A percentile compares a stretch with the other conserved stretches of the same genome.
phyloP scores from a whole-genome alignment of 2,797 vertebrate genomes.

The Distichodus sexfasciatus region DNA sequence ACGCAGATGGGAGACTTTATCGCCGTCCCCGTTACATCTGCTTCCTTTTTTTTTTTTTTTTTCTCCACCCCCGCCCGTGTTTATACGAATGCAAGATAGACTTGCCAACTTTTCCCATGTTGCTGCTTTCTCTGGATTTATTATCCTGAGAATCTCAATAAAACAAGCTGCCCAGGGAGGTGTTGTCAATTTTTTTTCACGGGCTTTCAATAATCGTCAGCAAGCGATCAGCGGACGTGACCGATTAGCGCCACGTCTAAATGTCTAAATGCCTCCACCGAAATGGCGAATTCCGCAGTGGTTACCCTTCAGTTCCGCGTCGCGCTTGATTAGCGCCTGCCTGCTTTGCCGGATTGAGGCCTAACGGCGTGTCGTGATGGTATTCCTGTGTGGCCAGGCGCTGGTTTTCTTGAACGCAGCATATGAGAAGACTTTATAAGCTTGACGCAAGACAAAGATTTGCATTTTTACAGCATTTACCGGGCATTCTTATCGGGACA shows the following conservation, averaged over 20 bases:
- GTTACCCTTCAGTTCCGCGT: constrained; percentile 46
- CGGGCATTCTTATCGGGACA: no score
- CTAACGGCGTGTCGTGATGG: background rate
- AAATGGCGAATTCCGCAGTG: constrained; percentile 43
- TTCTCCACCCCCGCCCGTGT: no score
- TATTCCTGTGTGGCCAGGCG: background rate
- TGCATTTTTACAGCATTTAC: no score
- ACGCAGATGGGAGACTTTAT: constrained; percentile 49
- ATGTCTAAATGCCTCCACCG: constrained; percentile 43
- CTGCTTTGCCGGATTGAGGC: constrained; percentile 2
- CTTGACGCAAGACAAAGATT: no score
- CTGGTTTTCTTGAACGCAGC: no score
- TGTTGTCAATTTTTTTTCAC: constrained; percentile 41
- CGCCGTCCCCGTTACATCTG: constrained; percentile 30
- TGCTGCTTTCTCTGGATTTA: background rate
- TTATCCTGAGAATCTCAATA: constrained; percentile 46
- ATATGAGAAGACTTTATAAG: no score
- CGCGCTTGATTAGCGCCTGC: constrained; percentile 45
- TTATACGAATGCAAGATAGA: constrained; percentile 5
- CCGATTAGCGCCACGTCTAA: constrained; percentile 47
- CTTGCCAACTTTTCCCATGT: constrained; percentile 10
- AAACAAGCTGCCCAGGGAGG: constrained; percentile 43
- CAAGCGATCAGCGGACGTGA: constrained; percentile 43
- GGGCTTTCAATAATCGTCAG: constrained; percentile 41
- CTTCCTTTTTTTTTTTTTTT: constrained; percentile 23